Conservation (phyloP, 2,888 invertebrate genomes). For the Trichopria drosophilae region DNA sequence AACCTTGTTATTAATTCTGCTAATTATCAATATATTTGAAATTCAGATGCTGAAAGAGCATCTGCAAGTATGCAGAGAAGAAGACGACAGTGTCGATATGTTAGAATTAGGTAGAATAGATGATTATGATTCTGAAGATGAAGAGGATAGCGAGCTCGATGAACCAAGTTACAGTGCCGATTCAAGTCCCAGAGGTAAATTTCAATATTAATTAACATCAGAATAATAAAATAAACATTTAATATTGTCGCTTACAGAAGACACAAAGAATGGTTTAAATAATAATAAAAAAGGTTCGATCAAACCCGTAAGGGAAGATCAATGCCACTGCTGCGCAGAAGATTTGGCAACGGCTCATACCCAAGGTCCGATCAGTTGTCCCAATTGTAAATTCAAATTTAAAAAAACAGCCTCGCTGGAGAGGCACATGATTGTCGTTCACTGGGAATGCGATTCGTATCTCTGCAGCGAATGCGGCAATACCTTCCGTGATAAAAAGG, state of each 20-base stretch:
- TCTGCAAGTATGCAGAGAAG: conserved; percentile 52
- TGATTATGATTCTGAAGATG: conserved; percentile 49
- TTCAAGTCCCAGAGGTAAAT: conserved; percentile 30
- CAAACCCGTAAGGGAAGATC: conserved; percentile 50
- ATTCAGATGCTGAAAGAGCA: conserved; percentile 52
- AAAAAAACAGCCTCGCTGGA: conserved; percentile 68
- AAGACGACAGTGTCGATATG: conserved; percentile 49
- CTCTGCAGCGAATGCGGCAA: conserved; percentile 70
- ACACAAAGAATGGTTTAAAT: conserved; percentile 33
- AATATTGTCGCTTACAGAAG: conserved; percentile 15
- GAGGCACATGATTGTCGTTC: conserved; percentile 71
- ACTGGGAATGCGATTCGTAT: conserved; percentile 67
- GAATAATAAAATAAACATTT: conserved; percentile 6
- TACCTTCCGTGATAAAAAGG: conserved; percentile 66
- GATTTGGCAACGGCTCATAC: conserved; percentile 63
- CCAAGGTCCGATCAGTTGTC: conserved; percentile 64
- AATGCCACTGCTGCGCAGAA: conserved; percentile 66
- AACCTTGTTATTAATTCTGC: conserved; percentile 5
- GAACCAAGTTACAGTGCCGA: conserved; percentile 38
- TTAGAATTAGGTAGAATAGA: conserved; percentile 46
- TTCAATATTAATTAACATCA: neutral
- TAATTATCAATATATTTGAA: neutral
- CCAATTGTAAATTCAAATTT: conserved; percentile 73
- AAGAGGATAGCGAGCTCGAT: conserved; percentile 41
- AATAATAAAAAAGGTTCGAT: conserved; percentile 46